Evolutionary conservation across 2,113 vertebrate genomes (phyloP), one percentile per base, ranked within the genome.

Genomic region (Paramormyrops kingsleyae): DNA sequence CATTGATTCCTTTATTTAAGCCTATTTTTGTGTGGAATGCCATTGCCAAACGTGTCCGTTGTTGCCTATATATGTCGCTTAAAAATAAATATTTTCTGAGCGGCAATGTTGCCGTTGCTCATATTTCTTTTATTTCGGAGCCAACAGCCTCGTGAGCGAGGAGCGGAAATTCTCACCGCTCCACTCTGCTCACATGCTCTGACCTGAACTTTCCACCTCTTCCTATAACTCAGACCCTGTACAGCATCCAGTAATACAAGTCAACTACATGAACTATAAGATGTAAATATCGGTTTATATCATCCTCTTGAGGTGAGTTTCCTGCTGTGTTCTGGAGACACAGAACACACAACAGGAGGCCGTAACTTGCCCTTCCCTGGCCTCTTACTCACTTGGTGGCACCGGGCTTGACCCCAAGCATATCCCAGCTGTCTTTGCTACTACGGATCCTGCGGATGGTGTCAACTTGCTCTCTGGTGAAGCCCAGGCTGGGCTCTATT

Each of bases 381-480:
- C 12, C 42, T 21, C 0, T 27, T 86, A 70, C 95, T 95, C 93
- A 99, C 98, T 98, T 95, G 0, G 97, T 98, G 91, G 98, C 97
- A 0, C 98, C 98, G 0, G 97, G 98, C 91, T 98, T 99, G 88
- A 99, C 96, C 0, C 97, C 98, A 92, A 99, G 89, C 97, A 98
- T 99, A 89, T 99, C 98, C 98, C 98, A 99, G 42, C 97, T 98
- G 95, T 99, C 98, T 90, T 99, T 99, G 95, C 98, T 98, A 93
- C 91, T 97, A 10, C 98, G 96, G 92, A 99, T 98, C 90, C 97
- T 96, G 52, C 97, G 95, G 80, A 99, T 98, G 88, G 97, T 97
- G 92, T 99, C 98, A 0, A 97, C 98, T 93, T 99, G 98, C 90
- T 99, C 98, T 91, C 97, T 97, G 92, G 97, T 99, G 96, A 99